Evolutionary conservation across 2,888 invertebrate species (phyloP).

Genomic region (Uloborus plumipes): DNA sequence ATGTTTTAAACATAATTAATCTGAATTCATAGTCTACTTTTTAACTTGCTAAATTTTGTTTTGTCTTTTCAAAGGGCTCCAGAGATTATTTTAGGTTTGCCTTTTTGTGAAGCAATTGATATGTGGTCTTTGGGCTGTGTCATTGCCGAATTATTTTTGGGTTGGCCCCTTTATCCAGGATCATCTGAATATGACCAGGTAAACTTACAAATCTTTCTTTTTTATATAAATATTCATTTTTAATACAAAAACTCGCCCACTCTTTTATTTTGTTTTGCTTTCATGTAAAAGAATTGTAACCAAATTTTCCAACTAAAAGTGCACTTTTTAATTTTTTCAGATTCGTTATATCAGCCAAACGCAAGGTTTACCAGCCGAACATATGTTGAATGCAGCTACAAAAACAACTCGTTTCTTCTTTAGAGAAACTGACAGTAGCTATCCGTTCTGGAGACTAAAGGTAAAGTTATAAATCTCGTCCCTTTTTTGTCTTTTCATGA

Average conservation of each 20-base stretch:
- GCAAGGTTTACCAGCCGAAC: constrained; percentile 96
- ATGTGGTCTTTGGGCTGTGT: constrained; percentile 99
- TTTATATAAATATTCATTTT: neutral
- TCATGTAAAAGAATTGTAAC: neutral
- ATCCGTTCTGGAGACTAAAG: constrained; percentile 77
- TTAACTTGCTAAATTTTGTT: neutral
- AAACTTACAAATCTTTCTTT: constrained; percentile 41
- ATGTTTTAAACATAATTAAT: neutral
- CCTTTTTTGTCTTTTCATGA: neutral
- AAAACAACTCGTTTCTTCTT: constrained; percentile 99
- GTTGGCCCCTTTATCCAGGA: constrained; percentile 99
- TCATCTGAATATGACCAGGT: constrained; percentile 95
- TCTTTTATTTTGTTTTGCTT: neutral
- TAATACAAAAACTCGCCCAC: too few relatives aligned
- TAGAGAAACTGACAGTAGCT: constrained; percentile 85
- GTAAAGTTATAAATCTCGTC: constrained; percentile 68
- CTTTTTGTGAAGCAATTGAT: constrained; percentile 99
- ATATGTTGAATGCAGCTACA: constrained; percentile 96
- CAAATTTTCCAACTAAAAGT: neutral
- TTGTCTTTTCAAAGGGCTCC: constrained; percentile 77
- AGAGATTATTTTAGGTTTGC: constrained; percentile 96
- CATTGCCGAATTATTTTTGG: constrained; percentile 97
- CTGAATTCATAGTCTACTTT: neutral
- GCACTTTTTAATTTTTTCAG: constrained; percentile 73
- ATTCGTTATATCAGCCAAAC: constrained; percentile 97